Conservation (phyloP, 1,140 invertebrate genomes). For the Pteromalus puparum region DNA sequence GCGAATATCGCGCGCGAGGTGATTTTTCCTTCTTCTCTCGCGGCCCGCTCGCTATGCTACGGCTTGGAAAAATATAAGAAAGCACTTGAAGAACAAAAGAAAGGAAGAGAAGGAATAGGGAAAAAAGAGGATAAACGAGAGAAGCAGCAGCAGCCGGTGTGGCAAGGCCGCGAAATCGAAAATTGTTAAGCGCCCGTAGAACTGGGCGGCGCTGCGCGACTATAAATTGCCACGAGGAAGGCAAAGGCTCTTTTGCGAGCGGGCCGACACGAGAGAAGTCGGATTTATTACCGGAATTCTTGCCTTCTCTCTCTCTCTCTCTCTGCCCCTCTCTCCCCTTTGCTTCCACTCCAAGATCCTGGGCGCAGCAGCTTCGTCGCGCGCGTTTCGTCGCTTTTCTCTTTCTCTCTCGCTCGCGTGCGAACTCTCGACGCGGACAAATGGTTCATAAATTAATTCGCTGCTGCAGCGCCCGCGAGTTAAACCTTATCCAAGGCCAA, state of each 20-base stretch:
- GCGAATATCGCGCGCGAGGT: background rate
- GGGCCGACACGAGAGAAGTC: conserved; percentile 49
- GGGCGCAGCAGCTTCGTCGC: conserved; percentile 24
- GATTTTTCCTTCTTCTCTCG: background rate
- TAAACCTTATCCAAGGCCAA: conserved; percentile 55
- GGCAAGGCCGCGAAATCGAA: conserved; percentile 52
- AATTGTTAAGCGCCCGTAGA: conserved; percentile 56
- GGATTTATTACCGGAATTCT: conserved; percentile 63
- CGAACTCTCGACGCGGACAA: conserved; percentile 57
- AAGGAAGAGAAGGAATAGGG: background rate
- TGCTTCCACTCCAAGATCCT: background rate
- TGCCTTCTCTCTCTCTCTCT: conserved; percentile 18
- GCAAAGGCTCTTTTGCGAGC: conserved; percentile 32
- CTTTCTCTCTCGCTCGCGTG: background rate
- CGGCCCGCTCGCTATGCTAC: no score
- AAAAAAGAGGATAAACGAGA: background rate
- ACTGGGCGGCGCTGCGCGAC: conserved; percentile 44
- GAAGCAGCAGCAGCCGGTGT: conserved; percentile 11
- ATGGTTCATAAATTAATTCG: conserved; percentile 65
- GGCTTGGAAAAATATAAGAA: conserved; percentile 10
- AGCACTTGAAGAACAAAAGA: conserved; percentile 8
- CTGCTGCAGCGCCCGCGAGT: conserved; percentile 15
- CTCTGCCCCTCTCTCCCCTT: conserved; percentile 2
- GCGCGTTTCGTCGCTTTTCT: conserved; percentile 35
- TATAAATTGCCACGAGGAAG: conserved; percentile 56